Conservation (phyloP, 2,888 invertebrate species). For the Cryptus armator region DNA sequence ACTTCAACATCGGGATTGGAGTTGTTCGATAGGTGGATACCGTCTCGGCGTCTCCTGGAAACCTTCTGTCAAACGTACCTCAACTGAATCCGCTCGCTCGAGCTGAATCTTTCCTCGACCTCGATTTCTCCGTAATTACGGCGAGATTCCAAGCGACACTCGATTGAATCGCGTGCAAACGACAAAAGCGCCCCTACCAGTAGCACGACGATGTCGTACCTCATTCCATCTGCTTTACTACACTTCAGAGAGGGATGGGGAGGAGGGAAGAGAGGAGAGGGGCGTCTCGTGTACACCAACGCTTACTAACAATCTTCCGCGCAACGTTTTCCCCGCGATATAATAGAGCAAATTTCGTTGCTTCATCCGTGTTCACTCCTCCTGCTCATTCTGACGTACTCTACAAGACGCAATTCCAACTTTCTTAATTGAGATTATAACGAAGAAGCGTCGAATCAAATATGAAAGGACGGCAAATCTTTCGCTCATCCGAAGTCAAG, state of each 20-base stretch:
- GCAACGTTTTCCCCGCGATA: not conserved
- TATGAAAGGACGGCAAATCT: not conserved
- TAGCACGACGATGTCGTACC: not conserved
- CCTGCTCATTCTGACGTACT: conserved; percentile 1
- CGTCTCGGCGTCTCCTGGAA: conserved; percentile 19
- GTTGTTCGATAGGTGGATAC: conserved; percentile 30
- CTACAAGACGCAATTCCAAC: conserved; percentile 70
- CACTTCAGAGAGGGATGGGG: too few species aligned
- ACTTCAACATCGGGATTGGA: conserved; percentile 9
- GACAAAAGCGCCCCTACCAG: not conserved
- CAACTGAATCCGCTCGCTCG: conserved; percentile 65
- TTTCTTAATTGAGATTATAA: conserved; percentile 65
- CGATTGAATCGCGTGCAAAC: conserved; percentile 70
- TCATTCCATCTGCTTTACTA: not conserved
- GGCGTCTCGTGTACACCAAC: not conserved
- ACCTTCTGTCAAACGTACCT: conserved; percentile 39
- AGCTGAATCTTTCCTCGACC: conserved; percentile 72
- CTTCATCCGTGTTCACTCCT: not conserved
- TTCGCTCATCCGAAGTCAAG: not conserved
- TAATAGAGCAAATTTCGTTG: conserved; percentile 23
- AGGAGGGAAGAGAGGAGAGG: too few species aligned
- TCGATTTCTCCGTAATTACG: conserved; percentile 73
- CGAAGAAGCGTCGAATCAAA: conserved; percentile 63
- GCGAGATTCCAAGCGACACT: conserved; percentile 68
- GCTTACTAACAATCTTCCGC: conserved; percentile 14